These are phyloP conservation scores for Pholis gunnellus DNA, from an alignment of 2,113 vertebrate genomes.

Conservation along the genomic window DNA sequence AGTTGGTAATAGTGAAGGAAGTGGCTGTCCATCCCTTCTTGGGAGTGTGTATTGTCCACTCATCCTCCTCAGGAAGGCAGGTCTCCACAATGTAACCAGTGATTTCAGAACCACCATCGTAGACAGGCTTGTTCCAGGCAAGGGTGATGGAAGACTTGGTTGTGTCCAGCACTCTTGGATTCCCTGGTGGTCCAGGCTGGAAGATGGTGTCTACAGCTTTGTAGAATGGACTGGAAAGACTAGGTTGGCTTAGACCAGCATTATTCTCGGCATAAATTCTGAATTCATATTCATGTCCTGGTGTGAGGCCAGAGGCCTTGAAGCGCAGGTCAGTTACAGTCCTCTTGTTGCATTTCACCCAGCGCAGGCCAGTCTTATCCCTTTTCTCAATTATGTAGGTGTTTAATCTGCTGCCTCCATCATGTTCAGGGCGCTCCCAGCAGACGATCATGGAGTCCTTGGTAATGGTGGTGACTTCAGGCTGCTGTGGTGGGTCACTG, in stretches of 20 bases:
- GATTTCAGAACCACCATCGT: slow-evolving; percentile 98
- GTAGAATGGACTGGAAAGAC: slow-evolving; percentile 92
- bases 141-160: slow-evolving; percentile 96
- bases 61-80: slow-evolving; percentile 94
- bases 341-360: slow-evolving; percentile 98
- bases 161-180: slow-evolving; percentile 94
- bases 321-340: slow-evolving; percentile 93
- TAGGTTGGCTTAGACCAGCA: slow-evolving; percentile 94
- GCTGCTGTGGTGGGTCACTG: slow-evolving; percentile 92
- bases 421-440: slow-evolving; percentile 96
- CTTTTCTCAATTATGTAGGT: slow-evolving; percentile 95
- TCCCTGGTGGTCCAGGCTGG: slow-evolving; percentile 96
- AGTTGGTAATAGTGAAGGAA: slow-evolving; percentile 92
- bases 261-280: slow-evolving; percentile 95
- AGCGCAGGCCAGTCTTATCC: slow-evolving; percentile 95
- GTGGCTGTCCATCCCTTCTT: slow-evolving; percentile 91
- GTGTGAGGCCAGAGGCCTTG: slow-evolving; percentile 94
- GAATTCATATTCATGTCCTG: slow-evolving; percentile 96
- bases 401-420: slow-evolving; percentile 95
- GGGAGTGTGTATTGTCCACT: slow-evolving; percentile 96
- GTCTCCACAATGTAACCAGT: slow-evolving; percentile 98
- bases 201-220: slow-evolving; percentile 96
- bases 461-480: slow-evolving; percentile 94
- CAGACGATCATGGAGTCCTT: slow-evolving; percentile 98
- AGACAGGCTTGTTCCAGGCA: slow-evolving; percentile 98